phyloP scores from a whole-genome alignment of 2,113 vertebrate species.

The Empidonax alnorum region DNA sequence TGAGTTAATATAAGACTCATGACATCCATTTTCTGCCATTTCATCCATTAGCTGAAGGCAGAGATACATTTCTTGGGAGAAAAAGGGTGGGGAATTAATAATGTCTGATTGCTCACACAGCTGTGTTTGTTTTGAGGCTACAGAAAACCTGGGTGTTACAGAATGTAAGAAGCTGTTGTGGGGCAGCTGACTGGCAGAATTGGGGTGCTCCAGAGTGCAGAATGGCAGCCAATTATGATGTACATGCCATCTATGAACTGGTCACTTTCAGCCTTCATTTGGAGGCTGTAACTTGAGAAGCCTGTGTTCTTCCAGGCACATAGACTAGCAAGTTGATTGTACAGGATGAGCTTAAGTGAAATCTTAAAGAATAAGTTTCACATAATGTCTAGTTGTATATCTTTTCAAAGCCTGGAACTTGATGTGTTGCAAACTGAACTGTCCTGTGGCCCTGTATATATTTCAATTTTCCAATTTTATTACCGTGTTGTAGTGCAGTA shows the following conservation, averaged over 20 bases:
- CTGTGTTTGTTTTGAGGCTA: not conserved
- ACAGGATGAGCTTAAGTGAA: not conserved
- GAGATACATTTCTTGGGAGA: not conserved
- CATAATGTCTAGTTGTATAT: not conserved
- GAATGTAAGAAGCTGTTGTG: not conserved
- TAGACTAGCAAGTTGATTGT: not conserved
- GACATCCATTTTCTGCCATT: not conserved
- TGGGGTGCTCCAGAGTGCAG: not conserved
- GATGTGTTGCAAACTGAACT: not conserved
- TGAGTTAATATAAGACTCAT: not conserved
- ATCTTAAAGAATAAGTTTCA: not conserved
- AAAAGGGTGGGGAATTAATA: not conserved
- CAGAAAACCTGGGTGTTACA: not conserved
- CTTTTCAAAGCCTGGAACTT: not conserved
- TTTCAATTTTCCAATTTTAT: not conserved
- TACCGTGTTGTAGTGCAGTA: not conserved
- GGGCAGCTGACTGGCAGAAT: not conserved
- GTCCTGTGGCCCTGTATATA: not conserved
- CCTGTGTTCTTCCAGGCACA: not conserved
- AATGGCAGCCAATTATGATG: not conserved
- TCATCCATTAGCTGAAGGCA: not conserved
- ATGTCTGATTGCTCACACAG: not conserved
- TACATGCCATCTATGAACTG: not conserved
- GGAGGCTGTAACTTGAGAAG: not conserved
- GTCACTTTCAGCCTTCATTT: not conserved